phyloP scores from a whole-genome alignment of 2,113 vertebrate genomes.

The Buteo buteo region DNA sequence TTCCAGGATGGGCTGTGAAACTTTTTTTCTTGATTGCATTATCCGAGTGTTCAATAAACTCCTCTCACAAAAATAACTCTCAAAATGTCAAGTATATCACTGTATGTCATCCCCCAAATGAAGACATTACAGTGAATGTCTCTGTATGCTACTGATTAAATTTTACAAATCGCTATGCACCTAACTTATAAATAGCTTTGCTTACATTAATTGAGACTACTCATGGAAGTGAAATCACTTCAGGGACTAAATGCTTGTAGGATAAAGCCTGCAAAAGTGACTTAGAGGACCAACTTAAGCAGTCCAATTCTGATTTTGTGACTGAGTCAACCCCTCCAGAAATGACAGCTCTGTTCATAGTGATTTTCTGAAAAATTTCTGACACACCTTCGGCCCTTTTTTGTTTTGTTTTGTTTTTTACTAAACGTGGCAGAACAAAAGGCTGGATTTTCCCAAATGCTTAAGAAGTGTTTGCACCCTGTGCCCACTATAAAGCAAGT shows the following conservation, averaged over 20 bases:
- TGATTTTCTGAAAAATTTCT: background rate
- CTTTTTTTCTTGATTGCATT: background rate
- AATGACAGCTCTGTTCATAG: background rate
- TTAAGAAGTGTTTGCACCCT: too few relatives aligned
- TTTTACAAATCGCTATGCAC: background rate
- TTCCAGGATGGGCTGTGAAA: background rate
- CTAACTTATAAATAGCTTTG: background rate
- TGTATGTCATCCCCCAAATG: background rate
- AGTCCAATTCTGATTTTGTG: background rate
- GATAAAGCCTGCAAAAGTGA: background rate
- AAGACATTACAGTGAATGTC: background rate
- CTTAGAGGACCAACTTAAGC: background rate
- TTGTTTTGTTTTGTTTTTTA: too few relatives aligned
- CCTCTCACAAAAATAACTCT: background rate
- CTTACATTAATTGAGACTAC: background rate
- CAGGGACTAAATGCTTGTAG: background rate
- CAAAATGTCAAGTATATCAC: background rate
- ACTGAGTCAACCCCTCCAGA: background rate
- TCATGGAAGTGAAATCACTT: background rate
- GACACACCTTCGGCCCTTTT: background rate
- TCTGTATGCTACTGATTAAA: background rate
- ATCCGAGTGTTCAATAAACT: background rate
- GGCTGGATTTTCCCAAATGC: background rate
- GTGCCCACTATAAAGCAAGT: fast-evolving
- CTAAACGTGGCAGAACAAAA: background rate